Evolutionary conservation across 2,888 invertebrate species (phyloP).

Genomic region (Eilema depressum): DNA sequence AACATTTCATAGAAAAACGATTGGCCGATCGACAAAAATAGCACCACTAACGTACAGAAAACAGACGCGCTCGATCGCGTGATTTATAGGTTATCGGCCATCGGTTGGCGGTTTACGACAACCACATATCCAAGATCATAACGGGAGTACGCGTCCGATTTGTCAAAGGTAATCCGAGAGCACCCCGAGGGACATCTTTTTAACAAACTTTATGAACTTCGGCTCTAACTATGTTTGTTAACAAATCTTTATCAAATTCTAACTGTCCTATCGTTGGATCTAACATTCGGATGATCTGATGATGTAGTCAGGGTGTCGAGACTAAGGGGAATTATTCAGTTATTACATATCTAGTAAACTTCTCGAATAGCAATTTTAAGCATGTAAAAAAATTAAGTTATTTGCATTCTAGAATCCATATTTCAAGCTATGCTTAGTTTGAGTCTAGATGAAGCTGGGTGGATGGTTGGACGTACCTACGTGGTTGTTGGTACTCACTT

Average conservation of each 20-base stretch:
- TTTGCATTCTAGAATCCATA: neutral
- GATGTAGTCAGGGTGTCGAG: neutral
- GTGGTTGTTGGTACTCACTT: no score
- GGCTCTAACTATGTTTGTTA: neutral
- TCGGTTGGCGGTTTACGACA: constrained; percentile 77
- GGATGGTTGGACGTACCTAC: no score
- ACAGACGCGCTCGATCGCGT: constrained; percentile 79
- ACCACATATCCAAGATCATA: constrained; percentile 56
- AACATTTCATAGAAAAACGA: constrained; percentile 75
- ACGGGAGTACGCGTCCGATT: constrained; percentile 52
- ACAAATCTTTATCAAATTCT: neutral
- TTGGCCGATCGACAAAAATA: constrained; percentile 75
- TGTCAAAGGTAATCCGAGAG: constrained; percentile 56
- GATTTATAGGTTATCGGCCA: constrained; percentile 81
- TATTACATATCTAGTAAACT: neutral
- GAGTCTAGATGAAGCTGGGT: neutral
- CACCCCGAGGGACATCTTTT: neutral
- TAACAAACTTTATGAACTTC: neutral
- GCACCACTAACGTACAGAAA: constrained; percentile 82
- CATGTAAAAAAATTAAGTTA: no score
- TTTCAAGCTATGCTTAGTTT: neutral
- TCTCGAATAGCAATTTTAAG: no score
- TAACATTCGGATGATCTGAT: no score
- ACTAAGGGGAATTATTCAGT: neutral
- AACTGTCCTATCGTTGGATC: neutral